A percentile compares a stretch with the other conserved stretches of the same genome.
These are phyloP conservation scores for Leptopilina myrica DNA, from an alignment of 2,888 invertebrate species.

Conservation along the genomic window DNA sequence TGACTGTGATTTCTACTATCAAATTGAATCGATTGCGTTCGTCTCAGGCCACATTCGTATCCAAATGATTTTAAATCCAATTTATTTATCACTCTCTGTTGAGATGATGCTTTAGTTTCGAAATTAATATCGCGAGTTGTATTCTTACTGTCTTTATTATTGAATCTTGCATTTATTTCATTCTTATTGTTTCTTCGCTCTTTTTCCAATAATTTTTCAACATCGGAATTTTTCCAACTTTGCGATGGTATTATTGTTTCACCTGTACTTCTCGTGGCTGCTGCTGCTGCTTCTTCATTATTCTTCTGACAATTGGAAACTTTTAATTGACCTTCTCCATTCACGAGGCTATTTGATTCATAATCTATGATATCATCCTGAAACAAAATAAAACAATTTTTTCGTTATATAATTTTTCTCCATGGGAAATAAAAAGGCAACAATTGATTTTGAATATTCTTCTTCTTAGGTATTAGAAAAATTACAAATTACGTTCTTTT, in stretches of 20 bases:
- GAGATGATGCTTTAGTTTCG: constrained; percentile 46
- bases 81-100: constrained; percentile 66
- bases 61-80: constrained; percentile 68
- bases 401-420: too few relatives aligned
- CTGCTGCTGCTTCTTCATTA: constrained; percentile 47
- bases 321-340: constrained; percentile 49
- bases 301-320: constrained; percentile 59
- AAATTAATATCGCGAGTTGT: constrained; percentile 49
- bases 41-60: constrained; percentile 66
- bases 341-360: constrained; percentile 48
- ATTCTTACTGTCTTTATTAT: constrained; percentile 62
- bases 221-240: constrained; percentile 33
- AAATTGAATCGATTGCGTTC: constrained; percentile 67
- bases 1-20: constrained; percentile 55
- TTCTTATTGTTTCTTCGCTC: constrained; percentile 68
- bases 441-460: too few relatives aligned
- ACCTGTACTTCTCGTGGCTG: constrained; percentile 20
- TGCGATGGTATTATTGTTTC: constrained; percentile 17
- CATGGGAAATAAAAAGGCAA: too few relatives aligned
- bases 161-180: constrained; percentile 69
- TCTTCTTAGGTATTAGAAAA: too few relatives aligned
- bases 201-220: constrained; percentile 61
- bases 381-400: constrained; percentile 60
- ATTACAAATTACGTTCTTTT: too few relatives aligned
- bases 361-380: constrained; percentile 60